Conservation (phyloP, 2,888 invertebrate genomes). For the Chalcosyrphus nemorum region DNA sequence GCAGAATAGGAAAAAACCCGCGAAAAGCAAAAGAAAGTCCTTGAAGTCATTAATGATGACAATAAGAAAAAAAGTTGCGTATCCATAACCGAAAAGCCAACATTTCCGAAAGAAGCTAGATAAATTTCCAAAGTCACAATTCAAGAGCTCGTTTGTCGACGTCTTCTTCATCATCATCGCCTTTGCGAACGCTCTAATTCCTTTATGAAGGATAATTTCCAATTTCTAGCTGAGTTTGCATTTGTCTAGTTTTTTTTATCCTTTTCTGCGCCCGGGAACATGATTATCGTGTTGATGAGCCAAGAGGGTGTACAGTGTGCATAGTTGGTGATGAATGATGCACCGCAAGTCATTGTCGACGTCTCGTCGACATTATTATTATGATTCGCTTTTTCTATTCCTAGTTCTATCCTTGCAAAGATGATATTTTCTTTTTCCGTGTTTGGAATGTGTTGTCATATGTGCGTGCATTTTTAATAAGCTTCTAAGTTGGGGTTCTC, state of each 20-base stretch:
- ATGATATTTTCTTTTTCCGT: slow-evolving; percentile 33
- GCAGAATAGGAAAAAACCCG: slow-evolving; percentile 2
- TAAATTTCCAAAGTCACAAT: slow-evolving; percentile 69
- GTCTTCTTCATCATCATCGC: slow-evolving; percentile 38
- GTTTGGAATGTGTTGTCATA: slow-evolving; percentile 48
- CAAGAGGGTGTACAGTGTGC: background rate
- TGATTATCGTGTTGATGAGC: slow-evolving; percentile 44
- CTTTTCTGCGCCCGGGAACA: slow-evolving; percentile 44
- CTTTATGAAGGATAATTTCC: slow-evolving; percentile 69
- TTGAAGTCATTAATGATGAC: slow-evolving; percentile 60
- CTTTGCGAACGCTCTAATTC: slow-evolving; percentile 69
- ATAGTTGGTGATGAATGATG: slow-evolving; percentile 62
- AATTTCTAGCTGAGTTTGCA: slow-evolving; percentile 68
- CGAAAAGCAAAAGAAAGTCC: slow-evolving; percentile 29
- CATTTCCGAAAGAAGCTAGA: slow-evolving; percentile 44
- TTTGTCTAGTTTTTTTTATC: slow-evolving; percentile 20
- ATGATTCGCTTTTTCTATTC: slow-evolving; percentile 49
- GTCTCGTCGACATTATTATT: slow-evolving; percentile 53
- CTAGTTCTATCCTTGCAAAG: background rate
- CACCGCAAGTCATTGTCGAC: slow-evolving; percentile 65
- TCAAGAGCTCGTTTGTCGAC: slow-evolving; percentile 68
- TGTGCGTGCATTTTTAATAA: slow-evolving; percentile 57
- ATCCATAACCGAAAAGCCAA: slow-evolving; percentile 51
- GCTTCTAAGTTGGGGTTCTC: too few species aligned
- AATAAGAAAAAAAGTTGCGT: slow-evolving; percentile 56